Base-by-base conservation (phyloP, 1,140 invertebrate genomes). In the Subanguina moxae region DNA sequence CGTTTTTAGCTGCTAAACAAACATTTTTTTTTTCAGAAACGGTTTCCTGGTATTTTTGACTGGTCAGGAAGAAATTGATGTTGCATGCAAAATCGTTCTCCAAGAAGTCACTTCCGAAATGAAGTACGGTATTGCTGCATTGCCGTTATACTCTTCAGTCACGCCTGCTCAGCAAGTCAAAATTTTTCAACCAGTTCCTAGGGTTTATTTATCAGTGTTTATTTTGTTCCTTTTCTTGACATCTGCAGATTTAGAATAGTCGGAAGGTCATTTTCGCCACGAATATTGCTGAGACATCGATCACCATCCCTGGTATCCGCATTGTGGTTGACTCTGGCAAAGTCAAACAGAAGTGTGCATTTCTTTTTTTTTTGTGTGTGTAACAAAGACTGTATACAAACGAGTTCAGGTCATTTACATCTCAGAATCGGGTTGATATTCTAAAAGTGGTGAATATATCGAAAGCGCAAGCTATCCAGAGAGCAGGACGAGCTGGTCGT, bases 21-120 rank as follows among this genome's bases (percentile, higher is more conserved):
- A n/a, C 65, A 17, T n/a, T 0, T 63, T 67, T 52, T 63, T 72
- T 72, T 76, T 57, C 68, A 84, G 84, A 27, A 74, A 88, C 76
- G 92, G 95, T 83, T 90, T 99, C 80, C 85, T 98, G 42, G 90
- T 97, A n/a, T 98, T 99, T 85, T 85, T 97, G 57, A 97, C 94
- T 68, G 95, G 95, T 1, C 93, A 97, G 86, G 94, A 98, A 83
- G 95, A 98, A 87, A 97, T 99, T 75, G 93, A 97, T 85, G 87
- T 89, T 1, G 88, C 92, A 65, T 88, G 45, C 84, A 87, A 65
- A 89, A 88, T 25, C 57, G 68, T 52, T n/a, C 57, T 32, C 27
- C 59, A 21, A 42, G 45, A 19, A 68, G 30, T 25, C 38, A 42
- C 27, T 56, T 38, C 32, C 27, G 56, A 32, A 71, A 64, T 45